phyloP scores from a whole-genome alignment of 2,797 vertebrate species.

The Oryzias sinensis region DNA sequence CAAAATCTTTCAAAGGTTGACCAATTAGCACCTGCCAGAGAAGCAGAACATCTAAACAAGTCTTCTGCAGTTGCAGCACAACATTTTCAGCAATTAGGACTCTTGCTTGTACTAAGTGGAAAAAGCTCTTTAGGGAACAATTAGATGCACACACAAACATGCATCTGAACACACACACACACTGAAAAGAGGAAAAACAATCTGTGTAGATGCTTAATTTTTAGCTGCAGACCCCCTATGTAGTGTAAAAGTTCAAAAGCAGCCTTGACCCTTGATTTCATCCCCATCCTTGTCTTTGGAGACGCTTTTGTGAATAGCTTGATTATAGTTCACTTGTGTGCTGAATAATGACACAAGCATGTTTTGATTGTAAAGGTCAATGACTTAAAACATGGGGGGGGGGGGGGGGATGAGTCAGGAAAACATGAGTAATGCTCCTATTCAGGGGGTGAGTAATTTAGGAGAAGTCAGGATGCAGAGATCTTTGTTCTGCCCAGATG shows the following conservation, averaged over 20 bases:
- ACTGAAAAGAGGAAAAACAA: constrained; percentile 26
- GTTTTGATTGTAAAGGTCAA: constrained; percentile 13
- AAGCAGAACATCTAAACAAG: constrained; percentile 46
- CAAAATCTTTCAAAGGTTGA: constrained; percentile 51
- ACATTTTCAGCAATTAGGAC: constrained; percentile 61
- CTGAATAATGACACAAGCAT: not conserved
- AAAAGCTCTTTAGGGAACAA: constrained; percentile 47
- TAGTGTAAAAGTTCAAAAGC: constrained; percentile 50
- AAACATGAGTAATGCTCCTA: constrained; percentile 1
- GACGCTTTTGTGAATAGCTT: not conserved
- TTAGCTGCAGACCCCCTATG: constrained; percentile 55
- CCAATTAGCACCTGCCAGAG: constrained; percentile 63
- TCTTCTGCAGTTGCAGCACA: constrained; percentile 21
- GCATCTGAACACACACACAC: constrained; percentile 18
- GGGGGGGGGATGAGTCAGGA: not conserved
- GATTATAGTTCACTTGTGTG: constrained; percentile 6
- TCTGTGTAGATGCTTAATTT: constrained; percentile 44
- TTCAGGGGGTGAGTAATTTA: not conserved
- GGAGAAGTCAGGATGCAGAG: too few relatives aligned
- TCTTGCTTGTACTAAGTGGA: constrained; percentile 37
- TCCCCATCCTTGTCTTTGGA: constrained; percentile 7
- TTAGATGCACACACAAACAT: constrained; percentile 31
- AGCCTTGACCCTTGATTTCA: constrained; percentile 21
- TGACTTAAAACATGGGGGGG: not conserved
- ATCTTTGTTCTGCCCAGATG: too few relatives aligned